phyloP scores from a whole-genome alignment of 2,113 vertebrate species.

The Empidonax traillii region DNA sequence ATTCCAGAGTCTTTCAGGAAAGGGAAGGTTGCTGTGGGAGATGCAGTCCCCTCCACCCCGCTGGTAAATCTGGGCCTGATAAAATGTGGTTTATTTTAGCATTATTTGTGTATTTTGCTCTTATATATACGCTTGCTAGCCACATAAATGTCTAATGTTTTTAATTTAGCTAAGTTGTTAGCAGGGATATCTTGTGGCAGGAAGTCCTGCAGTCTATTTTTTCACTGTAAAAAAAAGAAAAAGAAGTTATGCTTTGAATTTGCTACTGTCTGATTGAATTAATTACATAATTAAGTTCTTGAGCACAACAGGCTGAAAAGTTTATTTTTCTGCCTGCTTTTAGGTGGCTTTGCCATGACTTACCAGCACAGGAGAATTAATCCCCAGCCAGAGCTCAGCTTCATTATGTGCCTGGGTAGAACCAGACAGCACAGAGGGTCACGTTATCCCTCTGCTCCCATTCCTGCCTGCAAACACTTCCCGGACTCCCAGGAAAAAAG shows the following conservation, averaged over 20 bases:
- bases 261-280: slow-evolving; percentile 42
- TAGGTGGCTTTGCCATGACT: not conserved
- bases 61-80: not conserved
- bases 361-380: not conserved
- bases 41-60: not conserved
- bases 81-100: not conserved
- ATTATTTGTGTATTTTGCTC: not conserved
- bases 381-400: not conserved
- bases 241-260: not conserved
- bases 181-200: not conserved
- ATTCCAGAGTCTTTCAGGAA: not conserved
- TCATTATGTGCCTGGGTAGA: not conserved
- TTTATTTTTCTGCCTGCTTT: slow-evolving; percentile 1
- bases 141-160: not conserved
- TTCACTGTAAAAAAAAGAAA: not conserved
- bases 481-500: not conserved
- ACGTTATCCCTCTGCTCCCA: not conserved
- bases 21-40: not conserved
- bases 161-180: not conserved
- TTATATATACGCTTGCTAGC: not conserved
- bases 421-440: not conserved
- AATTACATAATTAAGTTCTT: not conserved
- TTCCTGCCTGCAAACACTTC: not conserved
- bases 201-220: not conserved
- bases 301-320: not conserved